Evolutionary conservation across 2,113 vertebrate species (phyloP).

Genomic region (Pygoscelis antarcticus): DNA sequence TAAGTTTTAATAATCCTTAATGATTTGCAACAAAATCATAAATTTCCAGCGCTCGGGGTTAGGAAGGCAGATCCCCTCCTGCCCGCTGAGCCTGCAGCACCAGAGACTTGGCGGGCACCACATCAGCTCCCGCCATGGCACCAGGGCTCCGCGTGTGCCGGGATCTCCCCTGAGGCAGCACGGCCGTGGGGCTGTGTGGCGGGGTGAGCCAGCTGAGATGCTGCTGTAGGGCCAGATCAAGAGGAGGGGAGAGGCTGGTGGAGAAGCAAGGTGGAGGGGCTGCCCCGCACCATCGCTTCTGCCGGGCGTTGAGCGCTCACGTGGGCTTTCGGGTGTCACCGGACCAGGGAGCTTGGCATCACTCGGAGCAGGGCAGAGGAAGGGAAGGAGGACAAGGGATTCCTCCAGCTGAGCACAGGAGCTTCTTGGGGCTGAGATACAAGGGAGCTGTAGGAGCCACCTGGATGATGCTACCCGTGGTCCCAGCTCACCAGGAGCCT

Average conservation of each 20-base stretch:
- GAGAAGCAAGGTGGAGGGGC: background rate
- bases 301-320: fast-evolving
- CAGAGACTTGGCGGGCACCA: fast-evolving
- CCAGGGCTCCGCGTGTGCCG: fast-evolving
- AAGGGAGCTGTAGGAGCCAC: background rate
- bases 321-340: fast-evolving
- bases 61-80: background rate
- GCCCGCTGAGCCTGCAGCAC: background rate
- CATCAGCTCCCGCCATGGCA: fast-evolving
- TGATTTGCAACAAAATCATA: slow-evolving; percentile 36
- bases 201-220: background rate
- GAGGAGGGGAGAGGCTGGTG: background rate
- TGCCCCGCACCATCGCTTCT: fast-evolving
- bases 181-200: fast-evolving
- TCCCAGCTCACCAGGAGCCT: background rate
- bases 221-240: background rate
- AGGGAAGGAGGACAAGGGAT: background rate
- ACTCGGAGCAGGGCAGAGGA: background rate
- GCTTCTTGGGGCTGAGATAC: background rate
- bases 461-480: background rate
- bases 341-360: fast-evolving
- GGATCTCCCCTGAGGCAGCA: fast-evolving
- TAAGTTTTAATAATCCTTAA: slow-evolving; percentile 57
- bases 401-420: background rate
- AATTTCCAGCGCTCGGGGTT: background rate